A percentile compares a stretch with the other conserved stretches of the same genome.
Evolutionary conservation across 2,113 vertebrate genomes (phyloP).

Genomic region (Arvicanthis niloticus): DNA sequence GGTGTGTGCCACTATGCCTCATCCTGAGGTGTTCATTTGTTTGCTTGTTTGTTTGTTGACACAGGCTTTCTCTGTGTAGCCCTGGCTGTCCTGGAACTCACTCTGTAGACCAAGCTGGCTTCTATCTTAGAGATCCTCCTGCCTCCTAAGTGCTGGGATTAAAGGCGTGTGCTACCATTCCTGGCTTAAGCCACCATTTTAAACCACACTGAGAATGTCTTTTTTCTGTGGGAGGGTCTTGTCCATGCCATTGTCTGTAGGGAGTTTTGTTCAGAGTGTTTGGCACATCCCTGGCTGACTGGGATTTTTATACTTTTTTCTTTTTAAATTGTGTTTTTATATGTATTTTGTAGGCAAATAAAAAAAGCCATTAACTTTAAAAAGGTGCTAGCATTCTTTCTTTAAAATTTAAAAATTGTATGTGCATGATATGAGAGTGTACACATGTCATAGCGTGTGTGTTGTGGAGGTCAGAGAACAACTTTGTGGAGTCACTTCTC

Average conservation of each 20-base stretch:
- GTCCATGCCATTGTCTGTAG: background rate
- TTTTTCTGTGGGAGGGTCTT: background rate
- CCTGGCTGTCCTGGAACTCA: background rate
- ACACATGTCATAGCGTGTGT: background rate
- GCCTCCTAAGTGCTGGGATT: background rate
- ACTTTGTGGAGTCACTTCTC: background rate
- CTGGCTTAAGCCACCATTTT: background rate
- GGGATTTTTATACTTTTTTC: background rate
- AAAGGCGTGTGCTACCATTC: background rate
- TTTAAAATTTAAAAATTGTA: background rate
- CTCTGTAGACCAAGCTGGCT: background rate
- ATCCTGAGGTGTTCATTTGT: background rate
- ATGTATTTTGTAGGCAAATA: background rate
- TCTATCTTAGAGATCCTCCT: background rate
- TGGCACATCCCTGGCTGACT: background rate
- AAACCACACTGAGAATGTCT: constrained; percentile 4
- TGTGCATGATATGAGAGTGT: background rate
- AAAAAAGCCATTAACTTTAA: background rate
- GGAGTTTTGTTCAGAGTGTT: background rate
- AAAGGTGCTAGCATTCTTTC: background rate
- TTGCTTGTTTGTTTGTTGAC: background rate
- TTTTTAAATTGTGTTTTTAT: background rate
- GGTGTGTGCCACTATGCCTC: background rate
- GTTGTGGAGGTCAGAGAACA: too few species aligned
- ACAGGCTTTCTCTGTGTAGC: background rate